Percentiles rank a stretch among this genome's conserved stretches.
Conservation (phyloP, 2,797 vertebrate genomes). For the Echeneis naucrates region DNA sequence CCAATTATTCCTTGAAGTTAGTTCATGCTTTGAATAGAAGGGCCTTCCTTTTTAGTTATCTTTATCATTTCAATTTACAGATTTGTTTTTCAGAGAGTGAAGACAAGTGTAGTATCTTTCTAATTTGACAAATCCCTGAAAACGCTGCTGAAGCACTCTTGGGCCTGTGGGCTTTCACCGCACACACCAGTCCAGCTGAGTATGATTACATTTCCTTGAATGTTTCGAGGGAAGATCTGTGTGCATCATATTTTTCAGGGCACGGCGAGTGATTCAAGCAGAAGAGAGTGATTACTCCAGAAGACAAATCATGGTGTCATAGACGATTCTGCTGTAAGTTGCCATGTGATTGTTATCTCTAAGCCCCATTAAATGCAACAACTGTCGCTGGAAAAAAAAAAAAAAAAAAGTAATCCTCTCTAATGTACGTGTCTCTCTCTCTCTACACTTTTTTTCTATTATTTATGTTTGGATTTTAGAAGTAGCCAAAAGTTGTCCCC, state of each 20-base stretch:
- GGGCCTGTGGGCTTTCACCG: neutral
- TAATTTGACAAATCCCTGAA: conserved; percentile 8
- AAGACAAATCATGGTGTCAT: conserved; percentile 3
- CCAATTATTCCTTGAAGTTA: neutral
- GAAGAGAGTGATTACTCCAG: conserved; percentile 34
- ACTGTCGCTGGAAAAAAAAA: conserved; percentile 15
- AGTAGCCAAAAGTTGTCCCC: no score
- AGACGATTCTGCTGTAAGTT: conserved; percentile 24
- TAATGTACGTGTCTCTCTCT: no score
- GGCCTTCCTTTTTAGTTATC: neutral
- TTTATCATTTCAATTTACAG: neutral
- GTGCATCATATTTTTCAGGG: conserved; percentile 16
- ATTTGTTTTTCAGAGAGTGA: neutral
- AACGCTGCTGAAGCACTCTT: neutral
- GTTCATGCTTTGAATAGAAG: neutral
- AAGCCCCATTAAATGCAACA: conserved; percentile 26
- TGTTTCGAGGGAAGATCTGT: conserved; percentile 8
- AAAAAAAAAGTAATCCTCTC: neutral
- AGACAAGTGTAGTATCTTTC: conserved; percentile 1
- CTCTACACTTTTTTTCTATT: no score
- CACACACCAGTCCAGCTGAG: neutral
- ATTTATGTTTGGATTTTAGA: no score
- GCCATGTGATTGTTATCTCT: conserved; percentile 14
- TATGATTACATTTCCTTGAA: conserved; percentile 8
- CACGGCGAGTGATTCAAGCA: conserved; percentile 35